Percentiles rank a stretch among this genome's conserved stretches.
phyloP scores from a whole-genome alignment of 2,797 vertebrate species.

The Tamandua tetradactyla region DNA sequence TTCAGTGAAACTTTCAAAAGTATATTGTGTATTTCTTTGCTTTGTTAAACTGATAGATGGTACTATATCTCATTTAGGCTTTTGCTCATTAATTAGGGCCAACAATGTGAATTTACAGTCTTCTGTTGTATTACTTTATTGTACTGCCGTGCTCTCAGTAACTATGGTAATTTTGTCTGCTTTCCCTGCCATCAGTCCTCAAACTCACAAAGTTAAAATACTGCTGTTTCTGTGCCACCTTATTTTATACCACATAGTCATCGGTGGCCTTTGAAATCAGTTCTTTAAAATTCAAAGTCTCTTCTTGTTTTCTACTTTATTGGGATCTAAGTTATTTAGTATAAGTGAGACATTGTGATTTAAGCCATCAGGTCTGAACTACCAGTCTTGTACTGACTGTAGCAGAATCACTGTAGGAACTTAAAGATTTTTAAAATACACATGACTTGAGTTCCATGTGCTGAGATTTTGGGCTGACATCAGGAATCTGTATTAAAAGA shows the following conservation, averaged over 20 bases:
- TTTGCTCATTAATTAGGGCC: background rate
- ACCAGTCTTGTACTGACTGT: background rate
- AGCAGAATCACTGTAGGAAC: background rate
- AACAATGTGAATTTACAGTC: background rate
- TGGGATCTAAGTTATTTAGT: background rate
- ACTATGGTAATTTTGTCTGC: slow-evolving; percentile 4
- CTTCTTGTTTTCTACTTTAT: background rate
- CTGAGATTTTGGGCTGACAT: background rate
- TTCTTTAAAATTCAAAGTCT: background rate
- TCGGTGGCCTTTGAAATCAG: background rate
- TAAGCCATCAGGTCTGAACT: background rate
- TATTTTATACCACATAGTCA: background rate
- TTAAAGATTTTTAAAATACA: background rate
- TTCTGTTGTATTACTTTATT: background rate
- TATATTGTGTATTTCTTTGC: background rate
- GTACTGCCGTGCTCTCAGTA: background rate
- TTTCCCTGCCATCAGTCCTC: background rate
- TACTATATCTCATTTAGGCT: background rate
- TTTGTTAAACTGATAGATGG: slow-evolving; percentile 6
- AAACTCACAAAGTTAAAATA: background rate
- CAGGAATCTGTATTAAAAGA: background rate
- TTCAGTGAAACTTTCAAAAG: slow-evolving; percentile 27
- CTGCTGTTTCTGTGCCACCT: background rate
- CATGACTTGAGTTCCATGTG: background rate
- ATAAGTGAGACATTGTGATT: background rate